Percentiles rank a stretch among this genome's conserved stretches.
Conservation (phyloP, 2,797 vertebrate genomes). For the Sus cebifrons region DNA sequence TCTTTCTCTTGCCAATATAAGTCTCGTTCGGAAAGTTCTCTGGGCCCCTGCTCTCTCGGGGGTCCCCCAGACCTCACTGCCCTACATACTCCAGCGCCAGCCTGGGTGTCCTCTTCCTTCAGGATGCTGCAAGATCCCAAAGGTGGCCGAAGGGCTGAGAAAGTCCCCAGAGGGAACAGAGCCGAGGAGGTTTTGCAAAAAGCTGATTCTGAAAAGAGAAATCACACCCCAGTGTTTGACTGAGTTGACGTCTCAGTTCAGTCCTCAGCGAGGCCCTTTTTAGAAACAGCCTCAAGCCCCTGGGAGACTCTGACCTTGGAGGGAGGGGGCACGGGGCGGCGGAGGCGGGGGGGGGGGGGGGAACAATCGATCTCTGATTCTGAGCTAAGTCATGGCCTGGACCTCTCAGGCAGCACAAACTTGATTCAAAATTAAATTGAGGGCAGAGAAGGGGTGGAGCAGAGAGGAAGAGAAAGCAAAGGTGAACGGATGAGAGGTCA, state of each 20-base stretch:
- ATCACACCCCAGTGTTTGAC: neutral
- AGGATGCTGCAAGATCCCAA: neutral
- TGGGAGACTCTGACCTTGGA: constrained; percentile 39
- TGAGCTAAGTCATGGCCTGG: neutral
- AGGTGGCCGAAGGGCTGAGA: neutral
- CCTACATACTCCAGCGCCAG: neutral
- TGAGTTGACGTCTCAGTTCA: constrained; percentile 6
- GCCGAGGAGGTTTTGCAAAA: neutral
- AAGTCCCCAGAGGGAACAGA: neutral
- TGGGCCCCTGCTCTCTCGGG: fast-evolving
- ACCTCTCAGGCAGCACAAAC: neutral
- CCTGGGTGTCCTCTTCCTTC: neutral
- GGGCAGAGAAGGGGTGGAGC: no score
- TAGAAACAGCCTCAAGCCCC: constrained; percentile 45
- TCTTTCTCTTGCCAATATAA: neutral
- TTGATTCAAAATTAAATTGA: neutral
- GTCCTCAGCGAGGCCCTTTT: neutral
- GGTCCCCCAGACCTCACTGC: neutral
- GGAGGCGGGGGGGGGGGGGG: no score
- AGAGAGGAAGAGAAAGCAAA: neutral
- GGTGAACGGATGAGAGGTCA: neutral
- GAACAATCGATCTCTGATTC: neutral
- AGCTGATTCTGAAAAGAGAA: neutral
- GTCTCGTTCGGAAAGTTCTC: neutral
- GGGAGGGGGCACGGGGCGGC: neutral